These are phyloP conservation scores for Tipula lateralis DNA, from an alignment of 2,888 invertebrate species.

Conservation along the genomic window DNA sequence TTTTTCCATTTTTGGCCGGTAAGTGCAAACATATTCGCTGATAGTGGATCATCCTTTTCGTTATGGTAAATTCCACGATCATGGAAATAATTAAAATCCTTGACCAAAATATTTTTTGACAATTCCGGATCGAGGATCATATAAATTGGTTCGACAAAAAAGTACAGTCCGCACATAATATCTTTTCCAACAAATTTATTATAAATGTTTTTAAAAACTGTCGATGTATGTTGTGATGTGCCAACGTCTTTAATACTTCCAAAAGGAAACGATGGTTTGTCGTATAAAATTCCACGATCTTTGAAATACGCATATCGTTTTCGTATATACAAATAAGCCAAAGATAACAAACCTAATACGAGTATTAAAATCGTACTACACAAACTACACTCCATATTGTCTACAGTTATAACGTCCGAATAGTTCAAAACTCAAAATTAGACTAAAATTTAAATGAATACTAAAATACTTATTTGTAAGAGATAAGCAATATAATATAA, in stretches of 20 bases:
- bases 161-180: not conserved
- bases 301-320: conserved; percentile 38
- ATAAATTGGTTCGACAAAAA: conserved; percentile 33
- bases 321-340: conserved; percentile 24
- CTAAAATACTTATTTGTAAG: no score
- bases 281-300: conserved; percentile 39
- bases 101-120: conserved; percentile 42
- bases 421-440: not conserved
- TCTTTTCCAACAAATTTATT: conserved; percentile 40
- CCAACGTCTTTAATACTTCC: conserved; percentile 39
- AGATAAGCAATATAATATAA: no score
- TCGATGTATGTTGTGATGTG: conserved; percentile 37
- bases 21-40: conserved; percentile 42
- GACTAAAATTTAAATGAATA: not conserved
- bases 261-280: conserved; percentile 40
- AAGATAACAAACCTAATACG: not conserved
- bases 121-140: conserved; percentile 39
- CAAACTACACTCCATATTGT: not conserved
- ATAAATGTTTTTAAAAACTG: conserved; percentile 40
- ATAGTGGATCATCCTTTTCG: conserved; percentile 44
- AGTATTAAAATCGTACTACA: not conserved
- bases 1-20: conserved; percentile 50
- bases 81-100: conserved; percentile 46
- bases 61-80: conserved; percentile 44
- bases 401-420: not conserved